Evolutionary conservation across 2,888 invertebrate species (phyloP), one percentile per base, ranked within the genome.

Genomic region (Nasonovia ribisnigri): DNA sequence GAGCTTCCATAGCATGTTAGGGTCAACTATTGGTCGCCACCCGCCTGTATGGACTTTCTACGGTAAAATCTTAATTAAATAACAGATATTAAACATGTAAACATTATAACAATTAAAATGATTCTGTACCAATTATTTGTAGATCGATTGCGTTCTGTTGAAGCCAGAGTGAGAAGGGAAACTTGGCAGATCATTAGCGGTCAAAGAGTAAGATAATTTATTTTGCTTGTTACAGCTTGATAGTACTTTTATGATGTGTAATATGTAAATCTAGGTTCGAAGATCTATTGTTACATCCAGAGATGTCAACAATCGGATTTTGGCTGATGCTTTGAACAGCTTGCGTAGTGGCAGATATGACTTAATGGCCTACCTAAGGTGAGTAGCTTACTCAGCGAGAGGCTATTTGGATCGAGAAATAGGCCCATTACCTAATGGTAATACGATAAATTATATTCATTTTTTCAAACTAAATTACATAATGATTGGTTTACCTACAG

Each of bases 111-210:
- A 46, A 46, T 46, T 46, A 46, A 57, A 60, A 60, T 60, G 6
- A 36, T 77, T 77, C 3, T 36, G 36, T 77, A 36, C 5, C 36
- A 26, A 77, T 77, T 36, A 77, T 77, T 77, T 77, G 77, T 77
- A 77, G 77, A 77, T 36, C 67, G 77, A 77, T 77, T 77, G 77
- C 77, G 77, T 77, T 77, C 77, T n/a, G n/a, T n/a, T n/a, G n/a
- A n/a, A n/a, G n/a, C n/a, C n/a, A n/a, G n/a, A n/a, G n/a, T n/a
- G n/a, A n/a, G 77, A 4, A 36, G 77, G 5, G 77, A 77, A 77
- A 77, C 77, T 36, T 77, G 77, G 36, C 77, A 77, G 5, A 77
- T 77, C 4, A 77, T 77, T 77, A 77, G 36, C 1, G 77, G 36
- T 3, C 77, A 36, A 36, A n/a, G n/a, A 36, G 77, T 77, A 77